Evolutionary conservation across 2,113 vertebrate species (phyloP).

Genomic region (Melanotaenia duboulayi): DNA sequence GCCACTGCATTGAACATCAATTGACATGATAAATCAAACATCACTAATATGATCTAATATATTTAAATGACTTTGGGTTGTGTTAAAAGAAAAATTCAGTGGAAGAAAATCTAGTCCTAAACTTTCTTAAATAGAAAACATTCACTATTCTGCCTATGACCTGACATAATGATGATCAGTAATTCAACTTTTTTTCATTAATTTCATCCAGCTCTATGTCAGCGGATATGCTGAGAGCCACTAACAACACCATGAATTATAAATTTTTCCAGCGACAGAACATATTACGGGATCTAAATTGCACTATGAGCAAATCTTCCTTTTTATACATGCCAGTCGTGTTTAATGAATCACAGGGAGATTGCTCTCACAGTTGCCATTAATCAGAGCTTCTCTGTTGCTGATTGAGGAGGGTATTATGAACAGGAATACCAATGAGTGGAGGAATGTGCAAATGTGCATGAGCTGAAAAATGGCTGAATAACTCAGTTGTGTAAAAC

Average conservation of each 20-base stretch:
- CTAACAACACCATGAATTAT: constrained; percentile 80
- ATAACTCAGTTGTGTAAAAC: constrained; percentile 60
- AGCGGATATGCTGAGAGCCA: constrained; percentile 38
- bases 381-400: constrained; percentile 74
- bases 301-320: constrained; percentile 77
- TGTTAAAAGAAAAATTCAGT: constrained; percentile 65
- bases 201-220: constrained; percentile 34
- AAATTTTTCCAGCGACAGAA: constrained; percentile 69
- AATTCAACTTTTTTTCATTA: constrained; percentile 45
- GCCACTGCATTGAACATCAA: too few relatives aligned
- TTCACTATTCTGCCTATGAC: constrained; percentile 55
- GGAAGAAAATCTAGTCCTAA: constrained; percentile 50
- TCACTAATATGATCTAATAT: constrained; percentile 56
- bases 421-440: constrained; percentile 80
- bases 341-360: constrained; percentile 79
- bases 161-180: constrained; percentile 57
- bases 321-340: constrained; percentile 79
- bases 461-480: constrained; percentile 55
- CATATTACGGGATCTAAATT: constrained; percentile 78
- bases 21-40: constrained; percentile 54
- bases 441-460: constrained; percentile 56
- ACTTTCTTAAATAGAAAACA: constrained; percentile 36
- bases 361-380: constrained; percentile 78
- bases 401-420: constrained; percentile 80
- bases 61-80: constrained; percentile 62